Percentiles rank a stretch among this genome's conserved stretches.
Conservation (phyloP, 1,140 invertebrate species). For the Cydia strobilella region DNA sequence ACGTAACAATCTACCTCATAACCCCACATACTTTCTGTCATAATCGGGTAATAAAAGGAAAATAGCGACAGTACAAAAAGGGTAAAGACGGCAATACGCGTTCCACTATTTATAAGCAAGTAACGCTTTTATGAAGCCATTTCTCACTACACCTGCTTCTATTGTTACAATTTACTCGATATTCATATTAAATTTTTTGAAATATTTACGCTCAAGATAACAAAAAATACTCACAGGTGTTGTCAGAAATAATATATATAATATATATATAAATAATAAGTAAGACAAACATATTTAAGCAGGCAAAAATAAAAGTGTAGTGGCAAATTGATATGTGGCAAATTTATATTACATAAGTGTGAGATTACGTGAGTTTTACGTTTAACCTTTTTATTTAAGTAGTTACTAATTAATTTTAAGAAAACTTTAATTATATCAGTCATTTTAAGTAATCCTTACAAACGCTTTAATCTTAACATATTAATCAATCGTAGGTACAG, state of each 20-base stretch:
- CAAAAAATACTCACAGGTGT: background rate
- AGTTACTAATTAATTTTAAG: too few species aligned
- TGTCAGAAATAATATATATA: background rate
- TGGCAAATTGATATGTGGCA: too few species aligned
- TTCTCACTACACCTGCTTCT: slow-evolving; percentile 24
- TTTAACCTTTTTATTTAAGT: too few species aligned
- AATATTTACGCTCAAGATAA: slow-evolving; percentile 22
- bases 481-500: too few species aligned
- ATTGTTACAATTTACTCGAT: slow-evolving; percentile 24
- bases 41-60: slow-evolving; percentile 27
- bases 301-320: too few species aligned
- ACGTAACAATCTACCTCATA: background rate
- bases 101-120: slow-evolving; percentile 22
- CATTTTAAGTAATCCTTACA: too few species aligned
- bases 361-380: too few species aligned
- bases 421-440: too few species aligned
- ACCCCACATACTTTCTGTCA: slow-evolving; percentile 10
- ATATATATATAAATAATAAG: too few species aligned
- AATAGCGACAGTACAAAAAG: slow-evolving; percentile 15
- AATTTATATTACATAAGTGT: too few species aligned
- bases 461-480: too few species aligned
- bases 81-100: background rate
- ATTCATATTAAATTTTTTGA: slow-evolving; percentile 41
- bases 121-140: slow-evolving; percentile 25
- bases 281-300: background rate